Conservation (phyloP, 2,113 vertebrate species). For the Hylia prasina region DNA sequence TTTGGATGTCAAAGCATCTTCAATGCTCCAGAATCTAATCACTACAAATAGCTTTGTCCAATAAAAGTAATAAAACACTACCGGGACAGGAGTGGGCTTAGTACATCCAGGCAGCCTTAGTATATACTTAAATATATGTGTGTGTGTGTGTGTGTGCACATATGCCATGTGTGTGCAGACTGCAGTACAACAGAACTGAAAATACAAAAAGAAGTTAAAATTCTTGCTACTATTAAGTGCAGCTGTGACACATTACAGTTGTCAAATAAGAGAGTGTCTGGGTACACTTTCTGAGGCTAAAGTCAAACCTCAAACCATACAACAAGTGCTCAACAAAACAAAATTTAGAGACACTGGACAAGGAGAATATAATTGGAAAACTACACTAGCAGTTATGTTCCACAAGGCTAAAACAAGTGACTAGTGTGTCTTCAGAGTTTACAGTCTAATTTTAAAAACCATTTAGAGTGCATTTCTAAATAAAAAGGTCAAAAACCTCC, state of each 20-base stretch:
- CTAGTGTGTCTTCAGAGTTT: neutral
- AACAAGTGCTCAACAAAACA: neutral
- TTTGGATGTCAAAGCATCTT: neutral
- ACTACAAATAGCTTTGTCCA: neutral
- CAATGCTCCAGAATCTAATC: neutral
- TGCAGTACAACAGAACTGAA: neutral
- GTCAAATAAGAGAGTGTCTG: neutral
- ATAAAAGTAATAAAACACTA: neutral
- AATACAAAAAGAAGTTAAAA: neutral
- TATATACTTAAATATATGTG: too few relatives aligned
- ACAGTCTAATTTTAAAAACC: neutral
- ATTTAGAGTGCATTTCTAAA: neutral
- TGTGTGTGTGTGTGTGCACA: accelerated
- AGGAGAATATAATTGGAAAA: neutral
- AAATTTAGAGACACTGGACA: neutral
- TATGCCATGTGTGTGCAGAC: neutral
- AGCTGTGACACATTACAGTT: neutral
- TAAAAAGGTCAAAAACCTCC: neutral
- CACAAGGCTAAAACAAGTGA: neutral
- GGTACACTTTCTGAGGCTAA: neutral
- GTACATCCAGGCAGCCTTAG: neutral
- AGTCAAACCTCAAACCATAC: neutral
- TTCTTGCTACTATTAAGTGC: neutral
- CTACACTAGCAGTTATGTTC: neutral
- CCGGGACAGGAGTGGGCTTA: neutral